Conservation (phyloP, 2,113 vertebrate genomes). For the Ctenomys sociabilis region DNA sequence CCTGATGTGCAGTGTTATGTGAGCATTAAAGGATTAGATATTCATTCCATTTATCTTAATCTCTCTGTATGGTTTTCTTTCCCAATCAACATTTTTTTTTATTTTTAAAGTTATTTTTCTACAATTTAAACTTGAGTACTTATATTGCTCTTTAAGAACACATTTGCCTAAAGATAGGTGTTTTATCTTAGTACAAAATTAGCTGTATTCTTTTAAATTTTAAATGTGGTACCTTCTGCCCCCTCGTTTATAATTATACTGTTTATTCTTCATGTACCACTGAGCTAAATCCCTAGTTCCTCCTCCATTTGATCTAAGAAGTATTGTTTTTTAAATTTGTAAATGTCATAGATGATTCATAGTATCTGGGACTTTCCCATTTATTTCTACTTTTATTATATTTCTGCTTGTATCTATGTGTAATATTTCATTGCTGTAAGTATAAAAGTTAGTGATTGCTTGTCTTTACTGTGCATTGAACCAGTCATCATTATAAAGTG, state of each 20-base stretch:
- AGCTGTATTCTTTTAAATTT: neutral
- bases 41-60: neutral
- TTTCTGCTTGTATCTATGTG: neutral
- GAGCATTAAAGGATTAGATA: neutral
- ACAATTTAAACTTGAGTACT: neutral
- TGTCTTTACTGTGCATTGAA: neutral
- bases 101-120: neutral
- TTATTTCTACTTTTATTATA: constrained; percentile 30
- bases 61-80: neutral
- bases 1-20: no score
- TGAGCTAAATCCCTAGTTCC: no score
- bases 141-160: neutral
- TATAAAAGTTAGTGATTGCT: neutral
- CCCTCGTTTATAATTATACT: neutral
- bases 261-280: neutral
- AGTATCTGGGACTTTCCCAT: neutral
- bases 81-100: neutral
- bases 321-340: neutral
- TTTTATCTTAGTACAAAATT: constrained; percentile 5
- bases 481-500: neutral
- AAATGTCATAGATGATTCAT: neutral
- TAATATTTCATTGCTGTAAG: neutral
- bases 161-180: neutral
- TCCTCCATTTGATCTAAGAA: neutral
- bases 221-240: neutral